Evolutionary conservation across 2,888 invertebrate species (phyloP).

Genomic region (Euzophera pinguis): DNA sequence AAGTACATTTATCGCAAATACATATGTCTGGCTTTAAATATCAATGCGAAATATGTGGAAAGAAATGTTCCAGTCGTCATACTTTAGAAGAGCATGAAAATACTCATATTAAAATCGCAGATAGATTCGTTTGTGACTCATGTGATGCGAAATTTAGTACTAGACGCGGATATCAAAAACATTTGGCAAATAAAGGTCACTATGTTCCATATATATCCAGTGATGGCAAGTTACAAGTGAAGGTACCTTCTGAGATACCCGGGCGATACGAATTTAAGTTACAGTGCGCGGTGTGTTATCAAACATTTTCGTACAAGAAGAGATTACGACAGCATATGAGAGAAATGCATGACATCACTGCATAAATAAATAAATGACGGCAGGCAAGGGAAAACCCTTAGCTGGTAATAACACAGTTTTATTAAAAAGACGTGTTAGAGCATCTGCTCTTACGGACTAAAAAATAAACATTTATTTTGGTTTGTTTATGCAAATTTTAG

Average conservation of each 20-base stretch:
- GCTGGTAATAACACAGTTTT: too few relatives aligned
- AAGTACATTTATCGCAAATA: constrained; percentile 31
- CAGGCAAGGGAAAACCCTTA: too few relatives aligned
- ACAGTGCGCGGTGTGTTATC: background rate
- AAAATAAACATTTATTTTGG: too few relatives aligned
- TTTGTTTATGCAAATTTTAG: too few relatives aligned
- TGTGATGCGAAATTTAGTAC: constrained; percentile 42
- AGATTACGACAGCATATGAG: constrained; percentile 1
- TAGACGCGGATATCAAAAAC: constrained; percentile 39
- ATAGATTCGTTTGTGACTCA: constrained; percentile 39
- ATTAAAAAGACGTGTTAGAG: too few relatives aligned
- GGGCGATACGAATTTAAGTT: background rate
- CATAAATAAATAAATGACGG: too few relatives aligned
- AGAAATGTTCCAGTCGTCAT: constrained; percentile 30
- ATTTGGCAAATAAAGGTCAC: constrained; percentile 21
- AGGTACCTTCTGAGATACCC: background rate
- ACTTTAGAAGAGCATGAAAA: constrained; percentile 44
- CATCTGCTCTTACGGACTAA: too few relatives aligned
- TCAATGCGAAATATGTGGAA: constrained; percentile 49
- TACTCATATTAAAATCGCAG: constrained; percentile 34
- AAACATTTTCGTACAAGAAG: background rate
- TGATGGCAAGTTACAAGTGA: background rate
- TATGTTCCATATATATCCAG: background rate
- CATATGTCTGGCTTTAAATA: constrained; percentile 30
- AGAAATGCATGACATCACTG: constrained; percentile 10